These are phyloP conservation scores for Philaethria dido DNA, from an alignment of 2,888 invertebrate genomes.

Conservation along the genomic window DNA sequence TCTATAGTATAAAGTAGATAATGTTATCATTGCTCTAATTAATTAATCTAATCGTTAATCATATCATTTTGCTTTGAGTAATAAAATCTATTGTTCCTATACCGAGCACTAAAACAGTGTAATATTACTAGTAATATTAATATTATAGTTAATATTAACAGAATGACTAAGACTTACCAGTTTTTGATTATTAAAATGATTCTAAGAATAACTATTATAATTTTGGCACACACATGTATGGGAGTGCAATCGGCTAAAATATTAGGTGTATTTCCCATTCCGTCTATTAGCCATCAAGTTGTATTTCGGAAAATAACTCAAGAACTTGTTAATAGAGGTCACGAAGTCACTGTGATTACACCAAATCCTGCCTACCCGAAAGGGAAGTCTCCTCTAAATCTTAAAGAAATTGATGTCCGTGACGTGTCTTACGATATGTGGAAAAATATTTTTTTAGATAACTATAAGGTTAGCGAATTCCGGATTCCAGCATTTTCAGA, in stretches of 20 bases:
- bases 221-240: background rate
- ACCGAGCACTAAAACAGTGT: background rate
- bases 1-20: background rate
- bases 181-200: background rate
- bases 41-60: background rate
- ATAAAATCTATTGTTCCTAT: background rate
- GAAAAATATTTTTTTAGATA: constrained; percentile 5
- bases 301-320: constrained; percentile 55
- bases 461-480: background rate
- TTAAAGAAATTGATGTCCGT: constrained; percentile 59
- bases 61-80: background rate
- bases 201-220: background rate
- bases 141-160: no score
- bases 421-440: constrained; percentile 55
- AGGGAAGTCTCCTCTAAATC: constrained; percentile 53
- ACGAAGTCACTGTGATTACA: constrained; percentile 62
- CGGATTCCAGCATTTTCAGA: background rate
- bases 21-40: background rate
- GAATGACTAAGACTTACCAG: background rate
- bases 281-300: constrained; percentile 60
- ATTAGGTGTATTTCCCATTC: constrained; percentile 55
- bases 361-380: constrained; percentile 55
- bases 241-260: constrained; percentile 50
- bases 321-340: constrained; percentile 59
- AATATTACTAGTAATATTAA: no score